Conservation (phyloP, 2,797 vertebrate genomes). For the Sebastes nivosus region DNA sequence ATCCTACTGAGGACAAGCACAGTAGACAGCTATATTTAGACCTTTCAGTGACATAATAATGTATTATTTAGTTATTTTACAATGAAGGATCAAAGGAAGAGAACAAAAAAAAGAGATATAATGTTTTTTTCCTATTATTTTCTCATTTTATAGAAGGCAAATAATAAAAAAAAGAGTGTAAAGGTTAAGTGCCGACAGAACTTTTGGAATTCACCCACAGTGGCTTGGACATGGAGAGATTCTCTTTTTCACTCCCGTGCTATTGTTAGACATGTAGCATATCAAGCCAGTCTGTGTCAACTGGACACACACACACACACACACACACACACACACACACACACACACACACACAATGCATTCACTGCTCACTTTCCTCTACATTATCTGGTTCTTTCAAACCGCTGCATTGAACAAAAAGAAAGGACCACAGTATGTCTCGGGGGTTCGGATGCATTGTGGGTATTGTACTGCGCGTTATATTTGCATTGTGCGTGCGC, state of each 20-base stretch:
- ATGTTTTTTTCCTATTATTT: neutral
- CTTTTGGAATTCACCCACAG: neutral
- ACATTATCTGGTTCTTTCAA: conserved; percentile 50
- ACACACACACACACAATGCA: conserved; percentile 16
- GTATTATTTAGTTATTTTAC: neutral
- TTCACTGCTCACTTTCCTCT: conserved; percentile 37
- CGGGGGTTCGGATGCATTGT: conserved; percentile 14
- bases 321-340: neutral
- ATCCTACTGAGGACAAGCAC: neutral
- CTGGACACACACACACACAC: neutral
- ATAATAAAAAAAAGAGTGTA: neutral
- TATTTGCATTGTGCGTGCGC: conserved; percentile 25
- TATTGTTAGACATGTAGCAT: conserved; percentile 47
- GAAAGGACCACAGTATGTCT: conserved; percentile 32
- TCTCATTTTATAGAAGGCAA: neutral
- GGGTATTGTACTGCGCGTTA: conserved; percentile 14
- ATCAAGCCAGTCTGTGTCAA: conserved; percentile 35
- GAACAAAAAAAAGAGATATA: neutral
- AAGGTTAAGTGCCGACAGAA: neutral
- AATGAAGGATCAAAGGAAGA: neutral
- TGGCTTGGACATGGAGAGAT: neutral
- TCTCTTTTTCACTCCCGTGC: conserved; percentile 24
- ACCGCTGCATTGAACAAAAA: conserved; percentile 29
- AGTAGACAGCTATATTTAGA: neutral
- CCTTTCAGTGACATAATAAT: neutral